Base-by-base conservation (phyloP, 2,888 invertebrate species). In the Cancer borealis region DNA sequence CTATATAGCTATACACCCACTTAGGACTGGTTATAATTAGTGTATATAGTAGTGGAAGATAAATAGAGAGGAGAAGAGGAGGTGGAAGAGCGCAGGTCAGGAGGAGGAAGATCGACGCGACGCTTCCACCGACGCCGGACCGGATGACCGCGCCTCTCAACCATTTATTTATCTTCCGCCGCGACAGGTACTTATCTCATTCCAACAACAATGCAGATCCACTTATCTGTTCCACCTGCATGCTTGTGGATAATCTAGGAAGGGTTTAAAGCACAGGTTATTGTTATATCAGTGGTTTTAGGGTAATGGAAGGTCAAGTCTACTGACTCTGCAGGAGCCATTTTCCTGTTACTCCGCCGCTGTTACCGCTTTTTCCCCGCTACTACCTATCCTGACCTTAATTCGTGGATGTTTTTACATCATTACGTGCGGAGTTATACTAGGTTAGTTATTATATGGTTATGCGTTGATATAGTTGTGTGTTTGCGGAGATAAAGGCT, bases 31-130 rank as follows among this genome's bases (percentile, higher is more conserved):
- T 39, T 39, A 39, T 39, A 39, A 39, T 39, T 39, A 39, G 0
- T 39, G 39, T 39, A 39, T 39, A 39, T 39, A 39, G 39, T 39
- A 39, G 39, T 39, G 39, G 39, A 39, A 39, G 39, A 39, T 39
- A 39, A 39, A 39, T 39, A 12, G 3, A 12, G 54, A 26, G 26
- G 26, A 5, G 73, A 39, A 39, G 84, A 30, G n/a, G 39, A 3
- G 54, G 90, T 54, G 60, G 60, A 26, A 90, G 60, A 26, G 90
- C 90, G 90, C 90, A 90, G 90, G 90, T 49, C 49, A 54, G 90
- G 54, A 39, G 90, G 54, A 39, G 39, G 39, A 39, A 39, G 39
- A 90, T 90, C 90, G 90, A 90, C 90, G 90, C 90, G 90, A 90
- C 90, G 90, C 90, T 47, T 30, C 49, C 54, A 26, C 49, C n/a